These are phyloP conservation scores for Scomber scombrus DNA, from an alignment of 2,113 vertebrate genomes.

Conservation along the genomic window DNA sequence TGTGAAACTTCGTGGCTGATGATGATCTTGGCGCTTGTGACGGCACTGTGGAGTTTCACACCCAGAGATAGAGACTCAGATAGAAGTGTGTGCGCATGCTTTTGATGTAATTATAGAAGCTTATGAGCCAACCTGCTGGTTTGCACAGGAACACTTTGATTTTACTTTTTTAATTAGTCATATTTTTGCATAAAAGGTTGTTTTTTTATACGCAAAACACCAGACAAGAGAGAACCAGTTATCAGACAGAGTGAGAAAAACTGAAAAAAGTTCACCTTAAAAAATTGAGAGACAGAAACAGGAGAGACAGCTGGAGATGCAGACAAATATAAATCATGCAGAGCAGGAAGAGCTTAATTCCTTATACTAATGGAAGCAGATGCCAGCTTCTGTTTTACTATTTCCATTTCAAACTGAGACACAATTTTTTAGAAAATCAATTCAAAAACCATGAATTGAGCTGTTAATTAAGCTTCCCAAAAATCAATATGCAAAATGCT, in stretches of 20 bases:
- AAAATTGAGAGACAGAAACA: background rate
- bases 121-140: background rate
- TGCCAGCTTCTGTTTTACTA: background rate
- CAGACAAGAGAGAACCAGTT: background rate
- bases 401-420: constrained; percentile 2
- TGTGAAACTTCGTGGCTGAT: constrained; percentile 35
- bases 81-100: background rate
- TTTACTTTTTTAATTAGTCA: background rate
- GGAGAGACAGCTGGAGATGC: constrained; percentile 36
- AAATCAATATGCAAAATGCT: constrained; percentile 53
- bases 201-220: background rate
- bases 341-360: constrained; percentile 12
- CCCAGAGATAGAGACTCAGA: background rate
- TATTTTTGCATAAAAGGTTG: background rate
- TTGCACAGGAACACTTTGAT: background rate
- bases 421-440: background rate
- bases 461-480: constrained; percentile 22
- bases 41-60: background rate
- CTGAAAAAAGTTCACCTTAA: background rate
- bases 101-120: background rate
- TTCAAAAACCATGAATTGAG: constrained; percentile 20
- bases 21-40: background rate
- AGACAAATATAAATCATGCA: constrained; percentile 33
- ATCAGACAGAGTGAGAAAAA: background rate
- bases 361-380: constrained; percentile 8